Evolutionary conservation across 2,797 vertebrate genomes (phyloP), one percentile per base, ranked within the genome.

Genomic region (Falco rusticolus): DNA sequence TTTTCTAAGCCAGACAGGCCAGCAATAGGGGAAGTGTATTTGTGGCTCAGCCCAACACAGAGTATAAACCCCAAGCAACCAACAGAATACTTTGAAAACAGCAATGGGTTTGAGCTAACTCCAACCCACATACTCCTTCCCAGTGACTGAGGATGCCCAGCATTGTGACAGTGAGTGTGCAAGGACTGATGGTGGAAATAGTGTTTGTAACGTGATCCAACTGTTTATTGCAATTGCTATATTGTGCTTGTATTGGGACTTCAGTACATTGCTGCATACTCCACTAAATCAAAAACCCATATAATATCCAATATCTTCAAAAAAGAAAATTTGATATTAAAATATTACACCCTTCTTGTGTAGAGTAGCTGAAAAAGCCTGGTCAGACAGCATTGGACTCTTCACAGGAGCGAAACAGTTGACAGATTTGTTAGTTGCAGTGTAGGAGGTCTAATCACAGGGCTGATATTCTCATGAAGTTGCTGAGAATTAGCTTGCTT

Each of bases 81-180:
- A 66, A 39, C 13, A 37, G 9, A 31, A 51, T 15, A 65, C 20
- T 68, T 77, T 45, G 45, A 64, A 64, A 83, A 48, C 3, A 81
- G 4, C 17, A 64, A 41, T 1, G 3, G 5, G 5, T 5, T 48
- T 69, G 41, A 69, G 17, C 17, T 71, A 16, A 20, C 13, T 87
- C 75, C 39, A 64, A 14, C 31, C 33, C 28, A 39, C 0, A 1
- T 29, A 34, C 8, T 41, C 7, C 12, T 77, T 39, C 20, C 19
- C 3, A 1, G 25, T 15, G 75, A 2, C 41, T 41, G 48, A 71
- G n/a, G 8, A 9, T 45, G 9, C 6, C 26, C 8, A n/a, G 20
- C 3, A 6, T 34, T 4, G 1, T 56, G 26, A 64, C 19, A 68
- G 24, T 9, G 33, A 70, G 12, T 0, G 0, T 19, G 9, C 5